Conservation (phyloP, 1,140 invertebrate species). For the Pseudobourletiella spinata region DNA sequence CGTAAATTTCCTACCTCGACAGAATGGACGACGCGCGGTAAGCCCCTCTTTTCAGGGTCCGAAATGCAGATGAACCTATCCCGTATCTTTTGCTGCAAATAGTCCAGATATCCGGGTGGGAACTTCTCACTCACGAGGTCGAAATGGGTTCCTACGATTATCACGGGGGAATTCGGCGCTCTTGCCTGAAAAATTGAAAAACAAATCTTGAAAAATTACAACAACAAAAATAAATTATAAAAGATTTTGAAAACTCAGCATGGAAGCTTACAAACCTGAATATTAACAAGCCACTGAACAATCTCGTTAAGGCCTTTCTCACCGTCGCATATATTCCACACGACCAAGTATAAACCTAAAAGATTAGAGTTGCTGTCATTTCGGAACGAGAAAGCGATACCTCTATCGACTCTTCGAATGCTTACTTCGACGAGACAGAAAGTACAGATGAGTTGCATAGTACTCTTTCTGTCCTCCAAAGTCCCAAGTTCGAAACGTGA, state of each 20-base stretch:
- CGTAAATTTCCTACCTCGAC: constrained; percentile 72
- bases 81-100: constrained; percentile 78
- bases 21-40: constrained; percentile 85
- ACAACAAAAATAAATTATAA: constrained; percentile 3
- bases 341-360: constrained; percentile 70
- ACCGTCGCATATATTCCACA: constrained; percentile 91
- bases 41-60: constrained; percentile 90
- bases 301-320: constrained; percentile 82
- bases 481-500: constrained; percentile 98
- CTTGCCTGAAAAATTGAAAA: constrained; percentile 52
- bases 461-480: constrained; percentile 97
- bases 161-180: constrained; percentile 85
- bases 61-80: constrained; percentile 81
- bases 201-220: constrained; percentile 30
- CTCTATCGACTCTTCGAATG: neutral
- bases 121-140: constrained; percentile 69
- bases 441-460: constrained; percentile 97
- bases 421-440: constrained; percentile 80
- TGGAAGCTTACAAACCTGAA: constrained; percentile 53
- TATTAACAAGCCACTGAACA: constrained; percentile 89
- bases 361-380: neutral
- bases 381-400: neutral
- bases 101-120: constrained; percentile 61
- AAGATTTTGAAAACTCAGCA: neutral
- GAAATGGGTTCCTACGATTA: constrained; percentile 90